A percentile compares a stretch with the other conserved stretches of the same genome.
Evolutionary conservation across 2,888 invertebrate species (phyloP).

Genomic region (Anthoptus insignis): DNA sequence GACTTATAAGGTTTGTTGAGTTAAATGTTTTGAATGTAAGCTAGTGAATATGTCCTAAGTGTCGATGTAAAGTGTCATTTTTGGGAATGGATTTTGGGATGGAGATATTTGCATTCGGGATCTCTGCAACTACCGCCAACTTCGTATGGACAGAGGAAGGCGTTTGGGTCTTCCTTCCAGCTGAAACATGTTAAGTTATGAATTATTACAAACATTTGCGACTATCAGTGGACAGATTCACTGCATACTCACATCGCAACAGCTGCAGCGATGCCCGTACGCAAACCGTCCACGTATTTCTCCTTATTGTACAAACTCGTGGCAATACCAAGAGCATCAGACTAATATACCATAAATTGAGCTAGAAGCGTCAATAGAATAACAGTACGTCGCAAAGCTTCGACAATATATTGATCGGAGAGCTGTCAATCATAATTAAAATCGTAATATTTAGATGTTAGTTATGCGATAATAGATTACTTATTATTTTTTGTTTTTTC

Average conservation of each 20-base stretch:
- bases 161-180: slow-evolving; percentile 81
- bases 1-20: slow-evolving; percentile 48
- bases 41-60: slow-evolving; percentile 45
- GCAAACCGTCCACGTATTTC: slow-evolving; percentile 47
- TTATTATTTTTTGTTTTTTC: too few relatives aligned
- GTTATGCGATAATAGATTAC: too few relatives aligned
- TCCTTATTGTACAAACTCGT: slow-evolving; percentile 15
- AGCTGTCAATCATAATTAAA: neutral
- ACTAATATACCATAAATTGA: slow-evolving; percentile 18
- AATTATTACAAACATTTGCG: slow-evolving; percentile 43
- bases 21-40: slow-evolving; percentile 27
- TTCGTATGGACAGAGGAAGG: slow-evolving; percentile 82
- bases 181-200: slow-evolving; percentile 67
- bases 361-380: slow-evolving; percentile 12
- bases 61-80: slow-evolving; percentile 61
- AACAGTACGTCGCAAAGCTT: slow-evolving; percentile 37
- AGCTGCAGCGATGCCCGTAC: slow-evolving; percentile 65
- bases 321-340: slow-evolving; percentile 10
- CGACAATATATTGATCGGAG: neutral
- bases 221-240: slow-evolving; percentile 59
- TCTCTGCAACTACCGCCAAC: slow-evolving; percentile 83
- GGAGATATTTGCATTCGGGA: slow-evolving; percentile 81
- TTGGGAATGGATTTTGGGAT: slow-evolving; percentile 64
- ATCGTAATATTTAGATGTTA: neutral
- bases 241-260: slow-evolving; percentile 75